A percentile compares a stretch with the other conserved stretches of the same genome.
Evolutionary conservation across 2,113 vertebrate genomes (phyloP).

Genomic region (Martes martes): DNA sequence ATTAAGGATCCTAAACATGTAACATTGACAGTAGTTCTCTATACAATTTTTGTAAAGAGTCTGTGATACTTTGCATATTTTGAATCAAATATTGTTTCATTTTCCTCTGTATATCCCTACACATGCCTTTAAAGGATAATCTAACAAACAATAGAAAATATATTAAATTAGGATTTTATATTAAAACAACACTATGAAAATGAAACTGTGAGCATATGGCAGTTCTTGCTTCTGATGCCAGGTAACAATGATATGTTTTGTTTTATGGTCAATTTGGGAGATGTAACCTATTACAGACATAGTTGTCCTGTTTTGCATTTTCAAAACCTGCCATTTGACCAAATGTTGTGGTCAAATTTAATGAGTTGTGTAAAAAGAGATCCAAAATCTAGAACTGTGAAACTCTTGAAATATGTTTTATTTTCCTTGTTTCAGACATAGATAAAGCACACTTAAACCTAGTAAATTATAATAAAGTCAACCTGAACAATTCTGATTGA

Average conservation of each 20-base stretch:
- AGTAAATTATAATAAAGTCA: not conserved
- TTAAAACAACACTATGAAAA: not conserved
- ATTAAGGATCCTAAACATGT: slow-evolving; percentile 11
- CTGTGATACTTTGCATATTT: not conserved
- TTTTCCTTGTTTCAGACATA: not conserved
- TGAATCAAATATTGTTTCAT: not conserved
- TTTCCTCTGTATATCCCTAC: not conserved
- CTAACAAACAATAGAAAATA: not conserved
- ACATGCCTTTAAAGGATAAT: not conserved
- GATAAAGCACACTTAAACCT: not conserved
- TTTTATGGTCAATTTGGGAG: not conserved
- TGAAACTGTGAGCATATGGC: not conserved
- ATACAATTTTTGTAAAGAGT: not conserved
- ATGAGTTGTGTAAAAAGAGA: not conserved
- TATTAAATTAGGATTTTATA: not conserved
- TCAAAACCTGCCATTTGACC: not conserved
- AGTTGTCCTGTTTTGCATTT: not conserved
- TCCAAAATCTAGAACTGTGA: not conserved
- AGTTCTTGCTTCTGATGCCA: not conserved
- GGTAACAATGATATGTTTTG: not conserved
- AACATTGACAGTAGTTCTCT: not conserved
- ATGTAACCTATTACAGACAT: not conserved
- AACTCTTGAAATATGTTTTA: not conserved
- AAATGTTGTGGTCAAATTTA: slow-evolving; percentile 12
- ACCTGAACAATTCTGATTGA: not conserved